Evolutionary conservation across 2,888 invertebrate species (phyloP), one percentile per base, ranked within the genome.

Genomic region (Epicampocera succincta): DNA sequence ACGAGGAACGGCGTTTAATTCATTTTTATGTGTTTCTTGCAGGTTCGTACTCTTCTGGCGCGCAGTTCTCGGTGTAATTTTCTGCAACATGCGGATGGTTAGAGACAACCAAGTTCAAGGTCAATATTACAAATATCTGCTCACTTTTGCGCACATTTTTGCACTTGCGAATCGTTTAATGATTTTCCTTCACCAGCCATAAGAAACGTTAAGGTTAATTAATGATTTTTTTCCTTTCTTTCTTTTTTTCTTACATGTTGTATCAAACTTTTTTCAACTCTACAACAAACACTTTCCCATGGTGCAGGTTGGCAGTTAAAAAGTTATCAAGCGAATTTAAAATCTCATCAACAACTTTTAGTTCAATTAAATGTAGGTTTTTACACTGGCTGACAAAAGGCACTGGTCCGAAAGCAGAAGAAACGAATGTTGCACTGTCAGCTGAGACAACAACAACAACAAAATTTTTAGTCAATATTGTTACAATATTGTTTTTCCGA

Each of bases 41-140:
- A 52, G 61, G 46, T 29, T 50, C 54, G 17, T n/a, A 29, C 46
- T 44, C 56, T 56, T 3, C 15, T 65, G 8, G 13, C 17, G 15
- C 21, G 12, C 13, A 17, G 8, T 52, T 63, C 42, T n/a, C 33
- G 12, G 8, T 8, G 25, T 5, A 25, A 25, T 25, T 38, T 42
- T 15, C 12, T 46, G 44, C 73, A 60, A 65, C 15, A 44, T 75
- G 60, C 42, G 58, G 68, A 11, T 56, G 44, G 58, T 65, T 77
- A 77, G 13, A 76, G 9, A 17, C 50, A 74, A 15, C 33, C 69
- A 78, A 78, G 82, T 82, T 82, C 82, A 82, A 82, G 82, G 82
- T 82, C 78, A 74, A 71, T 73, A 56, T 61, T 54, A 63, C 52
- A 66, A 72, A 58, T 21, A 42, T 52, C 44, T 38, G 21, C 15